Conservation (phyloP, 2,113 vertebrate genomes). For the Ibidorhyncha struthersii region DNA sequence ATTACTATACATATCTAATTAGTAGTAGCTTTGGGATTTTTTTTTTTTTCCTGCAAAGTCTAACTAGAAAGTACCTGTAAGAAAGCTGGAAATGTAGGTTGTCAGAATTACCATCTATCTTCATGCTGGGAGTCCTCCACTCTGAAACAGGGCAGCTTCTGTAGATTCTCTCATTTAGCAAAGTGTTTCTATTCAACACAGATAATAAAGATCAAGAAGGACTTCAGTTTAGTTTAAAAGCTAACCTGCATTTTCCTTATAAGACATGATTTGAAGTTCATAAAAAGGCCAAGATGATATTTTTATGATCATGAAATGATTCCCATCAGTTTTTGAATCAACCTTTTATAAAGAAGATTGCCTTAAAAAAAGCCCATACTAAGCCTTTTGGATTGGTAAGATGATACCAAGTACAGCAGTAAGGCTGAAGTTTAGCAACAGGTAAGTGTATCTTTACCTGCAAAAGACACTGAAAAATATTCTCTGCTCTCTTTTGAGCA, state of each 20-base stretch:
- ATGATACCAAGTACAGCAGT: not conserved
- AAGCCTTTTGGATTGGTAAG: not conserved
- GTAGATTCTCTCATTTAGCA: not conserved
- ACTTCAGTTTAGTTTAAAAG: not conserved
- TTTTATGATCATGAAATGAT: not conserved
- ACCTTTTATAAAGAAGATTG: not conserved
- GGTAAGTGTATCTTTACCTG: not conserved
- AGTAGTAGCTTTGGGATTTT: not conserved
- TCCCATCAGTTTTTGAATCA: not conserved
- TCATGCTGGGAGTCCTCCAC: not conserved
- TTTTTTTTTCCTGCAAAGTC: not conserved
- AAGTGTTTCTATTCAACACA: not conserved
- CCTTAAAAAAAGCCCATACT: not conserved
- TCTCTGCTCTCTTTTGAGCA: not conserved
- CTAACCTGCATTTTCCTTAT: not conserved
- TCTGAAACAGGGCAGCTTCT: not conserved
- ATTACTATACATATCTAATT: not conserved
- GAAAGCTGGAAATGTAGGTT: not conserved
- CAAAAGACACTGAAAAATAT: not conserved
- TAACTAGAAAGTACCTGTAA: not conserved
- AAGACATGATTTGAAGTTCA: not conserved
- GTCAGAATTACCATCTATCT: not conserved
- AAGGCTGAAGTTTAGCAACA: not conserved
- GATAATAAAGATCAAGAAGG: not conserved
- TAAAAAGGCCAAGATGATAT: not conserved